Base-by-base conservation (phyloP, 92 coral and sea anemone species). In the Zoanthus gigantus region DNA sequence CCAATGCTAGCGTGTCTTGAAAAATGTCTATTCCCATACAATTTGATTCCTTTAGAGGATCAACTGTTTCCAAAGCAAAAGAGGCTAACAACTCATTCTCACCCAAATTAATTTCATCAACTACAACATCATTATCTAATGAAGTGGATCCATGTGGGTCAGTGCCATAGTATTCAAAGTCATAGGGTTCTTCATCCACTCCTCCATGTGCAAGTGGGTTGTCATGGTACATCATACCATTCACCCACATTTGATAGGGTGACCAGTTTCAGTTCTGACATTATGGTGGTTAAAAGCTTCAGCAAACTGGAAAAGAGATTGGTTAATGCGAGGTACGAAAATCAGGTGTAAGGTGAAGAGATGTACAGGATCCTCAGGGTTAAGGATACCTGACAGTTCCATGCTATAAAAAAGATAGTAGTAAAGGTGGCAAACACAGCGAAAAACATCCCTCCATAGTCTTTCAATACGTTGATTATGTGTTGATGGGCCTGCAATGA, bases 181-280 rank as follows among this genome's bases (percentile, higher is more conserved):
- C 94, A 56, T 81, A 44, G 57, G 94, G 94, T 63, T 75, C 89
- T 79, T 92, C 94, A 82, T 89, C 92, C 28, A 92, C 77, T 71
- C 42, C 56, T 60, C 87, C 83, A 68, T 89, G 76, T 79, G 88
- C 48, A n/a, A 92, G 84, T 11, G 91, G 94, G 72, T 88, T 91
- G 32, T 60, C 86, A 47, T 82, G 74, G 48, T 86, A 89, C 92
- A 89, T 84, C 92, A 91, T 88, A 16, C 94, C 94, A 84, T 88
- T 88, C 31, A 89, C 32, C 94, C 94, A 91, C 90, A 88, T 91
- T 72, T 91, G 94, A 83, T 91, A 29, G 14, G 89, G 90, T 71
- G 92, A 88, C 94, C 94, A 91, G 48, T 91, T 88, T 89, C 94
- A 77, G 92, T 89, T 75, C 94, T 56, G 4, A 91, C 89, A 78